phyloP scores from a whole-genome alignment of 2,113 vertebrate genomes.

The Percopsis transmontana region DNA sequence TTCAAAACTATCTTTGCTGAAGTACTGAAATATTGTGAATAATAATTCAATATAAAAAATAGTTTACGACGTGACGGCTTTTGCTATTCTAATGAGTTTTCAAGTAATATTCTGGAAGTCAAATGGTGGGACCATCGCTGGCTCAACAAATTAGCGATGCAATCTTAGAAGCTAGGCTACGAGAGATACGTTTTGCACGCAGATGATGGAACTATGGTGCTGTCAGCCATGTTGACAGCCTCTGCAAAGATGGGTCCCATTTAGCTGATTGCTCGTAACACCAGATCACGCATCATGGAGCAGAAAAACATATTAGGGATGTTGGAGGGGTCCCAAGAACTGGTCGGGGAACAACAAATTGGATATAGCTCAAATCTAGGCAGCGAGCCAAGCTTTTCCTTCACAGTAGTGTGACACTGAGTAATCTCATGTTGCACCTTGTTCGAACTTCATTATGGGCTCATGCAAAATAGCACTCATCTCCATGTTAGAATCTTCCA shows the following conservation, averaged over 20 bases:
- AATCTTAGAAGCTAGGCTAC: conserved; percentile 45
- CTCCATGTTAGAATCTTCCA: conserved; percentile 12
- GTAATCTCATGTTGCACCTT: conserved; percentile 41
- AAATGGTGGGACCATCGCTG: conserved; percentile 54
- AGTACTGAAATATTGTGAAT: no score
- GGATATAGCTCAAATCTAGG: conserved; percentile 54
- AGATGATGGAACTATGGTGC: conserved; percentile 49
- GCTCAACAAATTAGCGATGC: conserved; percentile 71
- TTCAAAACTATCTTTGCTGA: no score
- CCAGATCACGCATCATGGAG: conserved; percentile 34
- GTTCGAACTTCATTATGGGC: conserved; percentile 25
- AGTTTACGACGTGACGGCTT: neutral
- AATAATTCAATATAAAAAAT: no score
- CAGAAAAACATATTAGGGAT: conserved; percentile 52
- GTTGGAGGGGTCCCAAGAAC: conserved; percentile 55
- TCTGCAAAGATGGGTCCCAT: conserved; percentile 49
- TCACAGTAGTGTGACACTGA: conserved; percentile 39
- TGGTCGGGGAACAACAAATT: conserved; percentile 58
- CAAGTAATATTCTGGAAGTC: conserved; percentile 26
- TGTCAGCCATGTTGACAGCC: conserved; percentile 52
- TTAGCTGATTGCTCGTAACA: conserved; percentile 62
- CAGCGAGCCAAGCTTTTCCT: conserved; percentile 47
- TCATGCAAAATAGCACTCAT: conserved; percentile 27
- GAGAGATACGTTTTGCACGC: conserved; percentile 52
- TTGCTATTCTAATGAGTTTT: conserved; percentile 19